Evolutionary conservation across 2,888 invertebrate genomes (phyloP), one percentile per base, ranked within the genome.

Genomic region (Drosophila cracens): DNA sequence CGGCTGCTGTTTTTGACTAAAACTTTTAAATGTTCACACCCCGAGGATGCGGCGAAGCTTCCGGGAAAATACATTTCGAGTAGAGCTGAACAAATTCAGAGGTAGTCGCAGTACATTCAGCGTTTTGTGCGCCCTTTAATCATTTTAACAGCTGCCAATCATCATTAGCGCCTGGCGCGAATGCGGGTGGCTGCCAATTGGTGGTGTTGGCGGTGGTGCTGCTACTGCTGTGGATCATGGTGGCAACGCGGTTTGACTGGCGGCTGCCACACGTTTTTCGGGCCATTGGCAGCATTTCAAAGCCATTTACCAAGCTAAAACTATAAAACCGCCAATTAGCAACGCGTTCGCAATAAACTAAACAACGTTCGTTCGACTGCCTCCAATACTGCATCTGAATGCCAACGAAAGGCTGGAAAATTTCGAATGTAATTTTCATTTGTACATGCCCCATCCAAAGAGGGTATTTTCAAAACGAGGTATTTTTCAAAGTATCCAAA

Each of bases 131-230:
- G 64, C 80, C 75, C 86, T 87, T 61, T 89, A 85, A 89, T 89
- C 82, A 89, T 82, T 85, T 89, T 80, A 89, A 89, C 87, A 86
- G 84, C 90, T 87, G 90, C 85, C 85, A 89, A 89, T 87, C 88
- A 87, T 85, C 90, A 85, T 89, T 89, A 89, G 85, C 72, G 74
- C 56, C 66, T 53, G 43, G 63, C 62, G 56, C 56, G 56, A 61
- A 56, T 69, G 53, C 40, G 66, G 60, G 60, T 56, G 56, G 60
- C 18, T 62, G 61, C 25, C 40, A 51, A 36, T 36, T 43, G 70
- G 46, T 52, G 31, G 36, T 43, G 61, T 40, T 58, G 52, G 46
- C 36, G 34, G 7, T 52, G 57, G 11, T 58, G 29, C 27, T 48
- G 33, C 34, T 16, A 13, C 38, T 46, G 64, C 51, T 71, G 48